Evolutionary conservation across 2,888 invertebrate species (phyloP).

Genomic region (Parapristionchus giblindavisi): DNA sequence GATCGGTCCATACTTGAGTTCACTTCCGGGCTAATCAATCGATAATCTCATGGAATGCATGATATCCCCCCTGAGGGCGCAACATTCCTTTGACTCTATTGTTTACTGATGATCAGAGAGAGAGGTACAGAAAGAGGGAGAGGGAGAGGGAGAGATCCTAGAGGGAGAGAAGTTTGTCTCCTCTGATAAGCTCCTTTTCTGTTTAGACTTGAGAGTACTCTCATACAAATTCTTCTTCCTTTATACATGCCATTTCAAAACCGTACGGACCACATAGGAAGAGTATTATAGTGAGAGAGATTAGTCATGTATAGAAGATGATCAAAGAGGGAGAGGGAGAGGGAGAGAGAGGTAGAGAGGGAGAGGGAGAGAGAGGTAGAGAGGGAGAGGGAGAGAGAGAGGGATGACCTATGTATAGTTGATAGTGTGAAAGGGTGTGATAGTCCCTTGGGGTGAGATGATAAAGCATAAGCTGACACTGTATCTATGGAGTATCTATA

Average conservation of each 20-base stretch:
- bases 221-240: too few species aligned
- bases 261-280: too few species aligned
- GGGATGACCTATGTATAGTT: neutral
- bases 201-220: too few species aligned
- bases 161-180: too few species aligned
- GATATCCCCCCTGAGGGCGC: too few species aligned
- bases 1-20: too few species aligned
- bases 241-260: too few species aligned
- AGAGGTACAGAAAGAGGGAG: constrained; percentile 2
- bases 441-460: neutral
- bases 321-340: neutral
- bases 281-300: neutral
- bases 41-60: too few species aligned
- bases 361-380: neutral
- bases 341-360: neutral
- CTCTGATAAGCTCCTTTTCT: too few species aligned
- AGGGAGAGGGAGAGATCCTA: neutral
- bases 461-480: neutral
- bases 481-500: neutral
- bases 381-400: neutral
- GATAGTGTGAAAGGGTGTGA: neutral
- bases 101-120: neutral
- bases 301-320: neutral
- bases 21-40: too few species aligned
- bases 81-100: neutral